Percentiles rank a stretch among this genome's conserved stretches.
Evolutionary conservation across 1,140 invertebrate genomes (phyloP).

Genomic region (Sitodiplosis mosellana): DNA sequence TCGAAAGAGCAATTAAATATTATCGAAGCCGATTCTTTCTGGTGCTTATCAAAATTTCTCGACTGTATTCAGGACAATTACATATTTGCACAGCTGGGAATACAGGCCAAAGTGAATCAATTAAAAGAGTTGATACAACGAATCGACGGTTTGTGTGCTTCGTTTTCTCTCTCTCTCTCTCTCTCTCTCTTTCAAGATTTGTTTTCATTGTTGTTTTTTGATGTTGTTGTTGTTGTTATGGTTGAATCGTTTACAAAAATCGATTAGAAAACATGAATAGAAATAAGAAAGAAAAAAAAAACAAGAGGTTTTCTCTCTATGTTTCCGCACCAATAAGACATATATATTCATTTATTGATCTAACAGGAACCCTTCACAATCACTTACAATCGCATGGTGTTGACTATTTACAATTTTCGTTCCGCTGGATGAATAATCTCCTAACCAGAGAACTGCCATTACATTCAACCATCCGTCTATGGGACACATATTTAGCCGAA

Average conservation of each 20-base stretch:
- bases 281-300: too few relatives aligned
- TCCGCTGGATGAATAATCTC: slow-evolving; percentile 99
- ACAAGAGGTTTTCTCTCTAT: neutral
- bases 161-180: too few relatives aligned
- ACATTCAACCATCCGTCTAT: slow-evolving; percentile 91
- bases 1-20: slow-evolving; percentile 57
- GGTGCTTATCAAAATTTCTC: slow-evolving; percentile 95
- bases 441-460: slow-evolving; percentile 93
- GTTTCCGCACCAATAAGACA: too few relatives aligned
- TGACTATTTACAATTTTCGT: slow-evolving; percentile 98
- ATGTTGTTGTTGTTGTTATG: too few relatives aligned
- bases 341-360: slow-evolving; percentile 1
- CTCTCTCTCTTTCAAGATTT: too few relatives aligned
- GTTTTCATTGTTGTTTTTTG: too few relatives aligned
- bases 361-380: slow-evolving; percentile 60
- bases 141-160: slow-evolving; percentile 58
- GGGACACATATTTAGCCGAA: slow-evolving; percentile 99
- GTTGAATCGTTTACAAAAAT: too few relatives aligned
- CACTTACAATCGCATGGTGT: slow-evolving; percentile 87
- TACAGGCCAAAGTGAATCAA: slow-evolving; percentile 82
- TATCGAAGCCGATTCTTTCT: slow-evolving; percentile 97
- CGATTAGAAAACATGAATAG: too few relatives aligned
- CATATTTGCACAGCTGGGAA: slow-evolving; percentile 98
- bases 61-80: slow-evolving; percentile 99
- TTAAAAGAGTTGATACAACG: slow-evolving; percentile 89